Percentiles rank a stretch among this genome's conserved stretches.
Evolutionary conservation across 2,888 invertebrate genomes (phyloP).

Genomic region (Drosophila longiperda): DNA sequence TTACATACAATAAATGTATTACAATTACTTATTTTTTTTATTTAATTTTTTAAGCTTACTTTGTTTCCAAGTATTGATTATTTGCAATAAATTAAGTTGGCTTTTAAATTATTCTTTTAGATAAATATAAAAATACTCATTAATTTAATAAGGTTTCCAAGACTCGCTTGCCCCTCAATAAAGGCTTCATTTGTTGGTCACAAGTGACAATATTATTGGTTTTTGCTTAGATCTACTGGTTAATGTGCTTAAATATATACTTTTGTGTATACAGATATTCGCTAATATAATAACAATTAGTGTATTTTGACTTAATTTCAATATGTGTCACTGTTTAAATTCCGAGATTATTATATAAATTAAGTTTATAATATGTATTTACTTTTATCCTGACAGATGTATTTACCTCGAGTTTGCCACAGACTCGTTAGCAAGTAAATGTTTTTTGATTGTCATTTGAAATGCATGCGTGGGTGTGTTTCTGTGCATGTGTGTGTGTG

Average conservation of each 20-base stretch:
- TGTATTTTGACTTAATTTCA: background rate
- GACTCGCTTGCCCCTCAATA: background rate
- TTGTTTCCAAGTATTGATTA: background rate
- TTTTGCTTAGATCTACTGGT: background rate
- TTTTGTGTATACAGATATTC: background rate
- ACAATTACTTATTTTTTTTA: no score
- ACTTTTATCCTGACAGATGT: background rate
- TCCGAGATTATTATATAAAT: background rate
- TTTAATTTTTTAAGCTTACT: no score
- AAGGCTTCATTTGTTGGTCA: background rate
- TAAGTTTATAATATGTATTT: background rate
- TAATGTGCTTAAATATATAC: background rate
- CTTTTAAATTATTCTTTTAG: background rate
- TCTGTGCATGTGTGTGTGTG: background rate
- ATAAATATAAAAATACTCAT: background rate
- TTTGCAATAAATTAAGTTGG: background rate
- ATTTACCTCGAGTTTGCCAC: background rate
- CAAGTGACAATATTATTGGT: background rate
- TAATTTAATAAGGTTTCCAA: background rate
- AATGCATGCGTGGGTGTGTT: conserved; percentile 28
- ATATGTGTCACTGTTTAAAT: background rate
- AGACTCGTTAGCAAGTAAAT: conserved; percentile 10
- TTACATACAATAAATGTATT: background rate
- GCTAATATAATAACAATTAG: background rate
- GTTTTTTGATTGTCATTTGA: conserved; percentile 18